These are phyloP conservation scores for Drosophila arizonae DNA, from an alignment of 1,140 invertebrate genomes.

Conservation along the genomic window DNA sequence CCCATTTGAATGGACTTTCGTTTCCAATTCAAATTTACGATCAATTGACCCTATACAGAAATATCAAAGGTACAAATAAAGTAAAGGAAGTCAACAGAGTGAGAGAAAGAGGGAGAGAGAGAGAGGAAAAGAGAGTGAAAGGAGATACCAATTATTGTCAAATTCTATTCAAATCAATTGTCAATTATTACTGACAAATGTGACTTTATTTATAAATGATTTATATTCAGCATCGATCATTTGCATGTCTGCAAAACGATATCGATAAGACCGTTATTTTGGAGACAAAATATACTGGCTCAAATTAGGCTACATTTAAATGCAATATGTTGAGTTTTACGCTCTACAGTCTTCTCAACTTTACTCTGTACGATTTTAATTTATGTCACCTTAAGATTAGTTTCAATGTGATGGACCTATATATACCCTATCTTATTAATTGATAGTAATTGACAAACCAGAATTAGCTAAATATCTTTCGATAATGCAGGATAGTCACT, in stretches of 20 bases:
- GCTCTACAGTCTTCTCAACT: too few relatives aligned
- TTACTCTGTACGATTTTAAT: too few relatives aligned
- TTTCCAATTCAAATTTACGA: conserved; percentile 52
- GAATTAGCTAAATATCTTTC: too few relatives aligned
- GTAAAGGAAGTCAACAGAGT: background rate
- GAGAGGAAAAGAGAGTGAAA: background rate
- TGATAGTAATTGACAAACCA: too few relatives aligned
- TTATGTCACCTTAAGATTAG: too few relatives aligned
- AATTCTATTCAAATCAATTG: conserved; percentile 42
- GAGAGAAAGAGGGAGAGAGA: background rate
- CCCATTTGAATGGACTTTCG: conserved; percentile 8
- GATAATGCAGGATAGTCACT: too few relatives aligned
- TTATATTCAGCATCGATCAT: conserved; percentile 24
- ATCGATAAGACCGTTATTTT: background rate
- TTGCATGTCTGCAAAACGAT: background rate
- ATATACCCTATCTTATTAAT: too few relatives aligned
- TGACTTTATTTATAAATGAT: conserved; percentile 22
- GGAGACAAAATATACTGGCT: too few relatives aligned
- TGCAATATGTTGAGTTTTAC: too few relatives aligned
- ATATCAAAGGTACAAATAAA: background rate
- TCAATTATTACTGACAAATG: conserved; percentile 50
- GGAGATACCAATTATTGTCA: conserved; percentile 26
- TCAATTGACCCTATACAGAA: conserved; percentile 4
- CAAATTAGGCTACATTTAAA: background rate
- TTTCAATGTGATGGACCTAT: too few relatives aligned